Evolutionary conservation across 2,113 vertebrate species (phyloP).

Genomic region (Chunga burmeisteri): DNA sequence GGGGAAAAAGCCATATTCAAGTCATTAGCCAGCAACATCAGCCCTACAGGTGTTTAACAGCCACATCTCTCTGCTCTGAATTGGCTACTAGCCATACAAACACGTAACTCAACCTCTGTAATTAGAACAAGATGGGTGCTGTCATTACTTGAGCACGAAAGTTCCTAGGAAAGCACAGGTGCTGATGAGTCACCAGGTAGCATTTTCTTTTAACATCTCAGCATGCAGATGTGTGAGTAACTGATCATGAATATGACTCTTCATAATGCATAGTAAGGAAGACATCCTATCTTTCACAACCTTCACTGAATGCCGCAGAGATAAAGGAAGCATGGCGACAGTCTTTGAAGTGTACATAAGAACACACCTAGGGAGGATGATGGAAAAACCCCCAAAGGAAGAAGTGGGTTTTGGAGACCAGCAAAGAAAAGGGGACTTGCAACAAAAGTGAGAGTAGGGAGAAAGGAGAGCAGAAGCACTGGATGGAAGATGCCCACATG

Average conservation of each 20-base stretch:
- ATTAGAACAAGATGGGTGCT: not conserved
- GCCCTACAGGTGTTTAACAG: not conserved
- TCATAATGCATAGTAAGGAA: not conserved
- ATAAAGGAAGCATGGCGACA: not conserved
- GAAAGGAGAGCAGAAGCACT: not conserved
- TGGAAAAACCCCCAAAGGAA: not conserved
- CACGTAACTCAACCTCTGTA: not conserved
- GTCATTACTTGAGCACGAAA: not conserved
- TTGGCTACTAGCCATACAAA: not conserved
- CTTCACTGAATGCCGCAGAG: not conserved
- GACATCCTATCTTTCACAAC: not conserved
- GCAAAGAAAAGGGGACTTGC: not conserved
- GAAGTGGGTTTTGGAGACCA: not conserved
- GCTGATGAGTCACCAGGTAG: slow-evolving; percentile 4
- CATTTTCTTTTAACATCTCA: not conserved
- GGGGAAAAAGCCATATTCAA: not conserved
- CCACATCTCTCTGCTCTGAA: not conserved
- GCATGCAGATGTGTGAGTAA: not conserved
- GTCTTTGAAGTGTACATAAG: not conserved
- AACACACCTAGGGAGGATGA: not conserved
- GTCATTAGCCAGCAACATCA: not conserved
- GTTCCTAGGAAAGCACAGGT: slow-evolving; percentile 40
- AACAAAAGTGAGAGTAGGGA: not conserved
- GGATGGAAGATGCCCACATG: not conserved
- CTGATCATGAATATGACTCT: not conserved